phyloP scores from a whole-genome alignment of 2,113 vertebrate species.

The Cheirogaleus medius region DNA sequence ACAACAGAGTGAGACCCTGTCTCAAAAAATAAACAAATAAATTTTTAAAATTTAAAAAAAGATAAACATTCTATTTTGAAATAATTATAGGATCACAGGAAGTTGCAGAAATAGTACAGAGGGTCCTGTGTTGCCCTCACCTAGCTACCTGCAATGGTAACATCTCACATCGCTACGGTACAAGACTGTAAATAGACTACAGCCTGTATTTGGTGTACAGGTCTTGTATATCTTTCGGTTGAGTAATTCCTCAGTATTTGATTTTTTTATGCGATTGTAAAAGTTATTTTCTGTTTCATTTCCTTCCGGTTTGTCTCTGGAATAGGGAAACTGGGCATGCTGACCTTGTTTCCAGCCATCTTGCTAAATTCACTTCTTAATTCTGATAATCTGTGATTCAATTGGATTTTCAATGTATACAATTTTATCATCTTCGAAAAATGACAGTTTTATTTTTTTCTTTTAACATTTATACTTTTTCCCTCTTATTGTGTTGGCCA shows the following conservation, averaged over 20 bases:
- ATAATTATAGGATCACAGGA: not conserved
- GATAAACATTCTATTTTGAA: not conserved
- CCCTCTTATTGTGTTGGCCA: not conserved
- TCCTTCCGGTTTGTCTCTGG: not conserved
- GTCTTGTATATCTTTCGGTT: accelerated
- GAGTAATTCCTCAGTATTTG: not conserved
- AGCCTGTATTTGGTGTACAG: accelerated
- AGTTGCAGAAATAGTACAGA: not conserved
- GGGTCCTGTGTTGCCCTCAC: too few species aligned
- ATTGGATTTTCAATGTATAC: not conserved
- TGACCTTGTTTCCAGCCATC: not conserved
- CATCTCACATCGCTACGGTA: not conserved
- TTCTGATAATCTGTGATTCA: not conserved
- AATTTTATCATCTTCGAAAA: too few species aligned
- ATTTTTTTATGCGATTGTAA: not conserved
- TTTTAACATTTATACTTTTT: not conserved
- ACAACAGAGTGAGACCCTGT: not conserved
- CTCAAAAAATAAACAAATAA: not conserved
- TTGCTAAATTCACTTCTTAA: not conserved
- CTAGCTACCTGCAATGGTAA: not conserved
- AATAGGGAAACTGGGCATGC: not conserved
- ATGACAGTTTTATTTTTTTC: too few species aligned
- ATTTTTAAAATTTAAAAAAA: too few species aligned
- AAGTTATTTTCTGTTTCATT: not conserved
- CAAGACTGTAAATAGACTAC: accelerated